Conservation (phyloP, 1,140 invertebrate species). For the Drosophila pseudoananassae region DNA sequence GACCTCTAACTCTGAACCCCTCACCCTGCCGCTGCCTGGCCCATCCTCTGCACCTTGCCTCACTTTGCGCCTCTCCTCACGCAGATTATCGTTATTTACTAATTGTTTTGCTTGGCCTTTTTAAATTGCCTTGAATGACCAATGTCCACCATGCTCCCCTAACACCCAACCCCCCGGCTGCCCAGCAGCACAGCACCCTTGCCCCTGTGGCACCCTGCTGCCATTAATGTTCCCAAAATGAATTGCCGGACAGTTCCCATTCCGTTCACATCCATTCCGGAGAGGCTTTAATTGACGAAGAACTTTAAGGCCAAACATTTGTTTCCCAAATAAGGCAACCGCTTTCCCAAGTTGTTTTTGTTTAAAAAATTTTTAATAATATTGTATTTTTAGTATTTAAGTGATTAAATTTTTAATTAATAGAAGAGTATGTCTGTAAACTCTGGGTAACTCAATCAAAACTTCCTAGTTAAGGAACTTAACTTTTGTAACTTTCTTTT, state of each 20-base stretch:
- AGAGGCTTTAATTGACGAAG: background rate
- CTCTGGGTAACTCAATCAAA: too few relatives aligned
- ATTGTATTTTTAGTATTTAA: too few relatives aligned
- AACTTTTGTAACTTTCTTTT: too few relatives aligned
- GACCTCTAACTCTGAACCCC: background rate
- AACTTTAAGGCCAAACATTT: background rate
- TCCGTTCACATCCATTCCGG: background rate
- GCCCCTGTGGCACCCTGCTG: conserved; percentile 44
- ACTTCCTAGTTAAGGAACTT: too few relatives aligned
- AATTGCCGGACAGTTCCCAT: conserved; percentile 40
- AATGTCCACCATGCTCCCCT: conserved; percentile 33
- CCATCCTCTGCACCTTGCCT: background rate
- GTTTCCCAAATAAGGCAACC: background rate
- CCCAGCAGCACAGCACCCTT: background rate
- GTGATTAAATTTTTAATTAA: too few relatives aligned
- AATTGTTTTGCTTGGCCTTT: conserved; percentile 60
- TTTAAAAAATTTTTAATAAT: background rate
- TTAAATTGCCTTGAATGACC: conserved; percentile 52
- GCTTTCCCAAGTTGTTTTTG: too few relatives aligned
- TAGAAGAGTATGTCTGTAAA: too few relatives aligned
- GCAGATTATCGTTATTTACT: conserved; percentile 61
- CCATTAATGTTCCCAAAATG: conserved; percentile 61
- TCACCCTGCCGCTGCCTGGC: too few relatives aligned
- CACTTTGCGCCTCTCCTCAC: conserved; percentile 24
- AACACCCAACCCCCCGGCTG: background rate